Conservation (phyloP, 2,113 vertebrate species). For the Dicerorhinus sumatrensis region DNA sequence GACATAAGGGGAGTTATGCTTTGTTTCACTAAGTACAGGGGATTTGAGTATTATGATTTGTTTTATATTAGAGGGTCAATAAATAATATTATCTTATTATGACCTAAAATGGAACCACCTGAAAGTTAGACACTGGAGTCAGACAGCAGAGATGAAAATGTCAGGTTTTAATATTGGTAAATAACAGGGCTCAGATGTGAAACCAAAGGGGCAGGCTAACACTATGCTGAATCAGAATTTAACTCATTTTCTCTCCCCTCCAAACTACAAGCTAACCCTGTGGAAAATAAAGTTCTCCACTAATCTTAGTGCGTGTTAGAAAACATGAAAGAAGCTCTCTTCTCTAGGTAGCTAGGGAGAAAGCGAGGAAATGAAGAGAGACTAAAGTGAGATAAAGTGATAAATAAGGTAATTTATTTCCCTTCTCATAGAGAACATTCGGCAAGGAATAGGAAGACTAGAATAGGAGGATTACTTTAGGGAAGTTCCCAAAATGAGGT, state of each 20-base stretch:
- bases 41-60: background rate
- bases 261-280: background rate
- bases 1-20: background rate
- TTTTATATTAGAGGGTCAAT: background rate
- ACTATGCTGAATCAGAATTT: background rate
- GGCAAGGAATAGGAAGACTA: background rate
- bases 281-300: background rate
- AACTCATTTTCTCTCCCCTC: background rate
- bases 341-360: background rate
- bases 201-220: background rate
- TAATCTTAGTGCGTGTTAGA: background rate
- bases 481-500: background rate
- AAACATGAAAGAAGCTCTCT: background rate
- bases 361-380: background rate
- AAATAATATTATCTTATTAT: background rate
- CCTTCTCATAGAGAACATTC: background rate
- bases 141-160: background rate
- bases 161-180: background rate
- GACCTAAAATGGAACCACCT: background rate
- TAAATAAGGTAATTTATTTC: background rate
- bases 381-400: background rate
- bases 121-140: background rate
- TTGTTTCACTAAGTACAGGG: background rate
- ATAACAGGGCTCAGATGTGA: background rate
- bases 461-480: background rate